These are phyloP conservation scores for Corythaeola cristata DNA, from an alignment of 2,113 vertebrate genomes.

Conservation along the genomic window DNA sequence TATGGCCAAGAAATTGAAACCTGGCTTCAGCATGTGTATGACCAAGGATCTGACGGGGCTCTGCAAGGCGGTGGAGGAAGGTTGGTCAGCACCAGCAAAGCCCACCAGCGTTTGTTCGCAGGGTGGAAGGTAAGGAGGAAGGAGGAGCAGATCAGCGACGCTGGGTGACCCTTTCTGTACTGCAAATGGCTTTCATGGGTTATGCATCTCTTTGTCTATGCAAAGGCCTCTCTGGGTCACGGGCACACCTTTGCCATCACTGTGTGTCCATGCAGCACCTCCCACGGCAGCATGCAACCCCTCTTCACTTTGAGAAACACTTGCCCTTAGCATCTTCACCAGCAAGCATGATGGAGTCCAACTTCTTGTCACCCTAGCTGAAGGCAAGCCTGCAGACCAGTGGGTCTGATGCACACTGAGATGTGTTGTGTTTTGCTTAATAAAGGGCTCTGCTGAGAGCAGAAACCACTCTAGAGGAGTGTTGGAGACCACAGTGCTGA, in stretches of 20 bases:
- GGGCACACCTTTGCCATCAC: not conserved
- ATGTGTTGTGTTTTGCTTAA: not conserved
- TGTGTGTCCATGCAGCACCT: too few species aligned
- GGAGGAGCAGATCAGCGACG: not conserved
- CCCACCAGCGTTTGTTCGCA: not conserved
- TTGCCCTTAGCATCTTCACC: not conserved
- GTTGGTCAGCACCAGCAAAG: not conserved
- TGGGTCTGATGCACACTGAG: not conserved
- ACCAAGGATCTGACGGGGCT: not conserved
- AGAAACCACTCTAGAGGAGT: rapidly evolving
- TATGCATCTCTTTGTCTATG: not conserved
- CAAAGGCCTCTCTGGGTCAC: not conserved
- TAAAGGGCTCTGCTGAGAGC: not conserved
- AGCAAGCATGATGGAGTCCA: too few species aligned
- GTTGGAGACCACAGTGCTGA: not conserved
- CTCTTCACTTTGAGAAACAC: not conserved
- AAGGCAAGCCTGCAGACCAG: not conserved
- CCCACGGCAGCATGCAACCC: too few species aligned
- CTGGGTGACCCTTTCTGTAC: not conserved
- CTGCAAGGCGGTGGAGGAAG: not conserved
- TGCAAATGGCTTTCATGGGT: not conserved
- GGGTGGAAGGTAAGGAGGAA: not conserved
- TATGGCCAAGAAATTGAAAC: not conserved
- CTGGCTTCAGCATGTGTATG: not conserved
- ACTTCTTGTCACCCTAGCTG: not conserved